Conservation (phyloP, 1,140 invertebrate genomes). For the Drosophila nigrodunni region DNA sequence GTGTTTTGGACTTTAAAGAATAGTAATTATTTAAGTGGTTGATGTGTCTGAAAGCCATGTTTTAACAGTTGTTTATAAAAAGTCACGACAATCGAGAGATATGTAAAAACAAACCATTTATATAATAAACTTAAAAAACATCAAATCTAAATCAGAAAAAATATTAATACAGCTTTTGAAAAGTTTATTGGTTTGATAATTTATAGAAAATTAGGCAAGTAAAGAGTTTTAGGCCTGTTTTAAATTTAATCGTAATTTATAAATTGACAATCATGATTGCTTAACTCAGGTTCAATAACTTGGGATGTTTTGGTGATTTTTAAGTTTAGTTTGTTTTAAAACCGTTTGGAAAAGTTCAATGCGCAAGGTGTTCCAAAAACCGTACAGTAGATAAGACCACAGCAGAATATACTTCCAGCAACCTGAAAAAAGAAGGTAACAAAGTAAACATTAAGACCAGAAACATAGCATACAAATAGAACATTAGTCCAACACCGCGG, state of each 20-base stretch:
- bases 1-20: constrained; percentile 8
- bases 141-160: no score
- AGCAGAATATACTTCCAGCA: constrained; percentile 43
- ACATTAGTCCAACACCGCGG: not conserved
- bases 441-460: constrained; percentile 15
- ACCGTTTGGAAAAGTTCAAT: no score
- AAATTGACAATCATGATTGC: no score
- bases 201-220: no score
- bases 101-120: not conserved
- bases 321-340: no score
- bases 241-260: no score
- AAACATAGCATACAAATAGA: constrained; percentile 15
- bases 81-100: not conserved
- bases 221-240: no score
- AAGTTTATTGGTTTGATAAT: no score
- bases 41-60: not conserved
- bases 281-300: no score
- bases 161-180: no score
- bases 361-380: constrained; percentile 9
- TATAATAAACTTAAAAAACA: no score
- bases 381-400: constrained; percentile 17
- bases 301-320: no score
- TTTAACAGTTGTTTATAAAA: not conserved
- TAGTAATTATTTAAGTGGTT: constrained; percentile 41
- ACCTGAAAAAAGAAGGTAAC: constrained; percentile 67